Conservation (phyloP, 2,797 vertebrate genomes). For the Rallus crepitans region DNA sequence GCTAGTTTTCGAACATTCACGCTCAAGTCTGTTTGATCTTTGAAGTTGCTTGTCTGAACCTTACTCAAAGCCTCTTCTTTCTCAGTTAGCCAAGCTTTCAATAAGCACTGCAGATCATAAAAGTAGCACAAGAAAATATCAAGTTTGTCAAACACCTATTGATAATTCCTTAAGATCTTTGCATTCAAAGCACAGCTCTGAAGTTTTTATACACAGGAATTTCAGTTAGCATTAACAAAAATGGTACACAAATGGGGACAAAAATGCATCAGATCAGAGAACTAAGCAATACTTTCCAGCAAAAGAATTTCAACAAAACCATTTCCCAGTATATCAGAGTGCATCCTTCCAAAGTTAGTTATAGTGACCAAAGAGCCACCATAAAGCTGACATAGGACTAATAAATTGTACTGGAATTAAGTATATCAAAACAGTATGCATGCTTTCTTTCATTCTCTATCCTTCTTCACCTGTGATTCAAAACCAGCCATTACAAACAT, state of each 20-base stretch:
- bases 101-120: conserved; percentile 80
- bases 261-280: not conserved
- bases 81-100: conserved; percentile 91
- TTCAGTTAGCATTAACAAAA: not conserved
- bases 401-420: not conserved
- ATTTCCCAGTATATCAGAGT: not conserved
- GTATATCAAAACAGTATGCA: not conserved
- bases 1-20: conserved; percentile 91
- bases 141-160: not conserved
- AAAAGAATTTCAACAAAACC: not conserved
- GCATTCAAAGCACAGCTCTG: not conserved
- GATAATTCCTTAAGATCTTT: not conserved
- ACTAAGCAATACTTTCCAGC: not conserved
- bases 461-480: not conserved
- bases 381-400: not conserved
- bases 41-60: conserved; percentile 91
- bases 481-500: not conserved
- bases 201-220: not conserved
- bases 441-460: not conserved
- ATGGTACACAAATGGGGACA: not conserved
- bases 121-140: not conserved
- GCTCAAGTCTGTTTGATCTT: conserved; percentile 90
- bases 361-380: not conserved
- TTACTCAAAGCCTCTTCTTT: conserved; percentile 91
- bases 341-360: rapidly evolving